Base-by-base conservation (phyloP, 2,797 vertebrate species). In the Argentina silus region DNA sequence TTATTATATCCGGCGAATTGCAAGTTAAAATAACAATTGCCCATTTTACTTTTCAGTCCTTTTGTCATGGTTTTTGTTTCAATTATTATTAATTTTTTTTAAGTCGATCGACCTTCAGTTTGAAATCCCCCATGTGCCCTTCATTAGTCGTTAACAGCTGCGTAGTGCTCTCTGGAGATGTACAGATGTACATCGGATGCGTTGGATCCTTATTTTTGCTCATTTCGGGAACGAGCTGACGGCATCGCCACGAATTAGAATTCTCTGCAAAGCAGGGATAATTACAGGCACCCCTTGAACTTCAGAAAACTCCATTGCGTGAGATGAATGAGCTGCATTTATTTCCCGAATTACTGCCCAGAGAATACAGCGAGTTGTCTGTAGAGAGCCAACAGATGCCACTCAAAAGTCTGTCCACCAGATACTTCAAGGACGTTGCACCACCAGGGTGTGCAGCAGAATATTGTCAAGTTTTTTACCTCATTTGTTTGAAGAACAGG, bases 101-200 rank as follows among this genome's bases (percentile, higher is more conserved):
- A 70, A 74, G 83, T 81, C 64, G 44, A 67, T 75, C 55, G 81
- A 90, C 90, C 91, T 92, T 91, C 82, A 87, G 74, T 76, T 19
- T 76, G 67, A 75, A 82, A 76, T 86, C 82, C 78, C 75, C 73
- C 3, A 21, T 0, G 66, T 83, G 84, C 86, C 85, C 79, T 87
- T 88, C 88, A 87, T 89, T 87, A 84, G 82, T 87, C 84, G 88
- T 90, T 90, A 90, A 76, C 88, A 89, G 86, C 83, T 89, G 79
- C 80, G 81, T 6, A 68, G 71, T 72, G 67, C 84, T 80, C 90
- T 89, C 85, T 57, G 66, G 89, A 88, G 87, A 88, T 75, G 42
- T 62, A 59, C 56, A 70, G 66, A 87, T 80, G 87, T 79, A 81
- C 77, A 65, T 44, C 71, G 77, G 75, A 78, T 84, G 83, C 84